phyloP scores from a whole-genome alignment of 2,113 vertebrate species.

The Clarias macrocephalus region DNA sequence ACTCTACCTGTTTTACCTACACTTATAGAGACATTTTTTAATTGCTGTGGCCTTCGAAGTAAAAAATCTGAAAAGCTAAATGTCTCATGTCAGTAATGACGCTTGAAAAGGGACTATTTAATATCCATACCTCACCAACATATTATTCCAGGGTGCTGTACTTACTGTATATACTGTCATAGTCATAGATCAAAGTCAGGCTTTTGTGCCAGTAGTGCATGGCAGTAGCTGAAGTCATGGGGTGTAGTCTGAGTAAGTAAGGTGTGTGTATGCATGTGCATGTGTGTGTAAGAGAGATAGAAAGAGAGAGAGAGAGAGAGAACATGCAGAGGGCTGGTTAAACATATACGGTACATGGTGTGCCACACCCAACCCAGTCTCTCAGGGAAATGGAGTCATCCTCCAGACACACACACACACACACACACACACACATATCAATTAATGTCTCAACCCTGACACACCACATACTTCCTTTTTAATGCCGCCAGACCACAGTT shows the following conservation, averaged over 20 bases:
- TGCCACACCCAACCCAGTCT: conserved; percentile 34
- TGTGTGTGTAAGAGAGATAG: not conserved
- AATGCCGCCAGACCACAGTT: conserved; percentile 27
- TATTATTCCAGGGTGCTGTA: not conserved
- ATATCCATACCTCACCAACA: too few relatives aligned
- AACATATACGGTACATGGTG: conserved; percentile 23
- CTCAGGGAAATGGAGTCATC: conserved; percentile 41
- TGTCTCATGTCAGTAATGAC: not conserved
- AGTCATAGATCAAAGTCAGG: not conserved
- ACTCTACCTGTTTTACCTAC: not conserved
- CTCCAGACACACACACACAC: conserved; percentile 23
- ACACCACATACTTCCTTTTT: conserved; percentile 44
- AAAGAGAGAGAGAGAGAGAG: conserved; percentile 13
- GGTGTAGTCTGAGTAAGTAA: not conserved
- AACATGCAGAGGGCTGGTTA: conserved; percentile 21
- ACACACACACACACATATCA: conserved; percentile 39
- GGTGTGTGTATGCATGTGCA: not conserved
- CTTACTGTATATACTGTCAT: not conserved
- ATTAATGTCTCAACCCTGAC: conserved; percentile 40
- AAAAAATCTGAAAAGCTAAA: not conserved
- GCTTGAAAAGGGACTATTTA: too few relatives aligned
- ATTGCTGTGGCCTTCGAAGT: not conserved
- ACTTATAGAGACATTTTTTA: not conserved
- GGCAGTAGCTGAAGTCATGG: not conserved
- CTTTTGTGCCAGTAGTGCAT: not conserved